phyloP scores from a whole-genome alignment of 2,113 vertebrate genomes.

The Orycteropus afer region DNA sequence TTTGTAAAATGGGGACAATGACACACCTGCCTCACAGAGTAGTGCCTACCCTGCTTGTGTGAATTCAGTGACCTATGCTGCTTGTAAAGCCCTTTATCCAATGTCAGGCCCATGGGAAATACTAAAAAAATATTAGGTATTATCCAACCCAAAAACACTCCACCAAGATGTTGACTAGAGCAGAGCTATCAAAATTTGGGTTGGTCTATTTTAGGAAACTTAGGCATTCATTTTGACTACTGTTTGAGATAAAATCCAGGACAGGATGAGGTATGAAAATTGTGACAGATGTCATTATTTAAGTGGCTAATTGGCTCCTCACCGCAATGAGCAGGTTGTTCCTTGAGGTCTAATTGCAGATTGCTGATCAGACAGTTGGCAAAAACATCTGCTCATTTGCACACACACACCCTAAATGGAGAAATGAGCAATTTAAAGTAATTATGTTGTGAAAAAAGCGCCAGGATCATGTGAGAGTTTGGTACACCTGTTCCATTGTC shows the following conservation, averaged over 20 bases:
- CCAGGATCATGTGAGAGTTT: not conserved
- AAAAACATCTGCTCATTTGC: not conserved
- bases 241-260: slow-evolving; percentile 56
- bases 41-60: not conserved
- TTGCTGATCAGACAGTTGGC: not conserved
- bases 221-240: not conserved
- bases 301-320: slow-evolving; percentile 26
- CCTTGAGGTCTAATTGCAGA: slow-evolving; percentile 31
- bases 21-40: not conserved
- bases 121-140: not conserved
- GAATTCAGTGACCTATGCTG: not conserved
- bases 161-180: not conserved
- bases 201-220: not conserved
- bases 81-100: not conserved
- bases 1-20: not conserved
- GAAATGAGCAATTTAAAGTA: slow-evolving; percentile 8
- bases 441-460: not conserved
- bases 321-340: not conserved
- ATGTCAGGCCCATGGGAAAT: not conserved
- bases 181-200: not conserved
- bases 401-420: not conserved
- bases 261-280: slow-evolving; percentile 47
- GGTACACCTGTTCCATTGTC: accelerated
- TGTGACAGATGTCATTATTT: slow-evolving; percentile 46
- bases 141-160: not conserved